These are phyloP conservation scores for Sebastes fasciatus DNA, from an alignment of 2,113 vertebrate genomes.

Conservation along the genomic window DNA sequence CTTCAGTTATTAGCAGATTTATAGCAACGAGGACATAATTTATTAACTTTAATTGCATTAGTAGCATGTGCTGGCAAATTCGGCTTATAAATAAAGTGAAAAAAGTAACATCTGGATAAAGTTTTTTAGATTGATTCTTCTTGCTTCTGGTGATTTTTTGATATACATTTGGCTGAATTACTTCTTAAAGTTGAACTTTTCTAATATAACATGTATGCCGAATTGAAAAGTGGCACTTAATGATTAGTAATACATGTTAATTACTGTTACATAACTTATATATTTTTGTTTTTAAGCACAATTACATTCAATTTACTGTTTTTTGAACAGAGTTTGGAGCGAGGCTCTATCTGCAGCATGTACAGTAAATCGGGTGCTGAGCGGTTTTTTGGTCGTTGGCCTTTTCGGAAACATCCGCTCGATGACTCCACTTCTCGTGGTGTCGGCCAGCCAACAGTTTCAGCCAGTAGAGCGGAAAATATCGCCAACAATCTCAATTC, in stretches of 20 bases:
- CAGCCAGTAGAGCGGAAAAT: constrained; percentile 70
- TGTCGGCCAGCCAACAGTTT: constrained; percentile 62
- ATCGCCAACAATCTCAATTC: constrained; percentile 34
- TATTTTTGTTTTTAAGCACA: background rate
- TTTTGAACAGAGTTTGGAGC: constrained; percentile 17
- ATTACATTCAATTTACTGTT: accelerated
- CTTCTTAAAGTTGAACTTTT: background rate
- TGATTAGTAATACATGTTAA: accelerated
- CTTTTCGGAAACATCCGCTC: constrained; percentile 79
- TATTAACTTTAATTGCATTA: background rate
- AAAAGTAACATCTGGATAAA: background rate
- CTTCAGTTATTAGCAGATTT: background rate
- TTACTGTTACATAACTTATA: accelerated
- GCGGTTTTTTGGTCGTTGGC: constrained; percentile 56
- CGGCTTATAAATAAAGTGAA: constrained; percentile 6
- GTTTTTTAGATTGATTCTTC: background rate
- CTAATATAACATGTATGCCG: background rate
- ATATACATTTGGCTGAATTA: background rate
- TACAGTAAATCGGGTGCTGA: background rate
- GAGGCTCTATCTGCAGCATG: background rate
- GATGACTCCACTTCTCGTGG: constrained; percentile 82
- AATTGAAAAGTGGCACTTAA: background rate
- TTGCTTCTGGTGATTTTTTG: background rate
- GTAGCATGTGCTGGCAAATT: constrained; percentile 1
- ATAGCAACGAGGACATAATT: accelerated